These are phyloP conservation scores for Drosophila varians DNA, from an alignment of 1,140 invertebrate species.

Conservation along the genomic window DNA sequence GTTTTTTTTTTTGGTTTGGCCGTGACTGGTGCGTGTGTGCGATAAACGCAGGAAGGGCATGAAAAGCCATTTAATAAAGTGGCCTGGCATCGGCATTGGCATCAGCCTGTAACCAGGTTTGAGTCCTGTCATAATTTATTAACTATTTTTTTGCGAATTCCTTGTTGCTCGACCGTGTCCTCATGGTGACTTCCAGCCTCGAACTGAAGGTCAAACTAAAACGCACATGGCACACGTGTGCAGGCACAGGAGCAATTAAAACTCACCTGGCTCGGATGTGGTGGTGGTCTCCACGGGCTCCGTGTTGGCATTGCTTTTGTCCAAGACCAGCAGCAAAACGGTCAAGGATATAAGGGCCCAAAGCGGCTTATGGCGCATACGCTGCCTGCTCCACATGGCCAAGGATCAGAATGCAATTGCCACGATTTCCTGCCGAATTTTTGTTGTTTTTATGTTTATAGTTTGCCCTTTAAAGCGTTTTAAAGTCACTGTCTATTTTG, in stretches of 20 bases:
- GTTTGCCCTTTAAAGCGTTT: slow-evolving; percentile 24
- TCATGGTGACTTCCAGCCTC: slow-evolving; percentile 9
- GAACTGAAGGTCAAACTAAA: slow-evolving; percentile 53
- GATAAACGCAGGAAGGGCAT: slow-evolving; percentile 53
- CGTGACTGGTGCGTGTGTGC: slow-evolving; percentile 38
- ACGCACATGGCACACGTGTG: slow-evolving; percentile 13
- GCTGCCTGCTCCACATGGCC: slow-evolving; percentile 64
- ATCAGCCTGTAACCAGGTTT: slow-evolving; percentile 5
- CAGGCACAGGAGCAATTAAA: slow-evolving; percentile 25
- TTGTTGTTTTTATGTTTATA: background rate
- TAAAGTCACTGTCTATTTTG: slow-evolving; percentile 16
- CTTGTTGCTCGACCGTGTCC: background rate
- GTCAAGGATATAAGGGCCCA: slow-evolving; percentile 74
- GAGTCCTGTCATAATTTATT: slow-evolving; percentile 56
- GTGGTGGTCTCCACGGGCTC: slow-evolving; percentile 69
- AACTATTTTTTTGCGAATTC: background rate
- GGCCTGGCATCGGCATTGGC: slow-evolving; percentile 7
- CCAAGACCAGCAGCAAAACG: slow-evolving; percentile 69
- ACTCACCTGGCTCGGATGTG: slow-evolving; percentile 78
- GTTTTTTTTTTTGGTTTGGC: background rate
- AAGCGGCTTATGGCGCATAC: slow-evolving; percentile 75
- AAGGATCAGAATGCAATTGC: slow-evolving; percentile 39
- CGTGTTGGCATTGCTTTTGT: slow-evolving; percentile 73
- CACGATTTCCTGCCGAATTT: slow-evolving; percentile 8
- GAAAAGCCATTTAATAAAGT: slow-evolving; percentile 72